Conservation (phyloP, 2,888 invertebrate genomes). For the Lasioglossum figueresi region DNA sequence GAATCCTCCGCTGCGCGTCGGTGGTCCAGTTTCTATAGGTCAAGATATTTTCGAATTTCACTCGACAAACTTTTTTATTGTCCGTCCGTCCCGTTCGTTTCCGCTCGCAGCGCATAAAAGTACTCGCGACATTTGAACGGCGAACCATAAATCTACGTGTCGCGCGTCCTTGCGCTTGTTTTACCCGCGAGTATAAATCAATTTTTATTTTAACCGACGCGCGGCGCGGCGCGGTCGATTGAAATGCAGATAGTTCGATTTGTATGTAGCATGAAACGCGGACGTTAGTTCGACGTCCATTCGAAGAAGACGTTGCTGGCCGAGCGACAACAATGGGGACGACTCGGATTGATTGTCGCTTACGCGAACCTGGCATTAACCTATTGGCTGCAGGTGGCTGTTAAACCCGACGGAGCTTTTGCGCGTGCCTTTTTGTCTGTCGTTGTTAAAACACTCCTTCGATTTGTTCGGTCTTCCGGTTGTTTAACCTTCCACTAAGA, state of each 20-base stretch:
- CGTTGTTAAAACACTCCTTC: not conserved
- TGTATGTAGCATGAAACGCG: not conserved
- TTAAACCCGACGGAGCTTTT: not conserved
- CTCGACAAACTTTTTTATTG: not conserved
- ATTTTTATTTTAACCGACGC: not conserved
- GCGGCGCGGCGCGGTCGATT: not conserved
- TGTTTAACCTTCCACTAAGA: too few relatives aligned
- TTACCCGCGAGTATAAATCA: not conserved
- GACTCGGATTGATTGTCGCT: not conserved
- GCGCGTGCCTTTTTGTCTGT: too few relatives aligned
- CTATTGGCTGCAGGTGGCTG: not conserved
- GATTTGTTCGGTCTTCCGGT: not conserved
- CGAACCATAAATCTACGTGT: not conserved
- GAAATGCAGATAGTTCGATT: slow-evolving; percentile 4
- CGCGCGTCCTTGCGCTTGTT: slow-evolving; percentile 7
- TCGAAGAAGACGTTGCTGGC: not conserved
- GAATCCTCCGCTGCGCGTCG: too few relatives aligned
- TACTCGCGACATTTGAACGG: not conserved
- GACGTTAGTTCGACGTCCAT: not conserved
- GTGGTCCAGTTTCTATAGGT: not conserved
- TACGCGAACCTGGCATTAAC: not conserved
- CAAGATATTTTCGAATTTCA: not conserved
- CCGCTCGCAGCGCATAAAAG: not conserved
- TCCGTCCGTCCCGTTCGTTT: not conserved
- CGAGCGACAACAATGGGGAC: not conserved